A percentile compares a stretch with the other conserved stretches of the same genome.
Evolutionary conservation across 2,113 vertebrate genomes (phyloP).

Genomic region (Capricornis sumatraensis): DNA sequence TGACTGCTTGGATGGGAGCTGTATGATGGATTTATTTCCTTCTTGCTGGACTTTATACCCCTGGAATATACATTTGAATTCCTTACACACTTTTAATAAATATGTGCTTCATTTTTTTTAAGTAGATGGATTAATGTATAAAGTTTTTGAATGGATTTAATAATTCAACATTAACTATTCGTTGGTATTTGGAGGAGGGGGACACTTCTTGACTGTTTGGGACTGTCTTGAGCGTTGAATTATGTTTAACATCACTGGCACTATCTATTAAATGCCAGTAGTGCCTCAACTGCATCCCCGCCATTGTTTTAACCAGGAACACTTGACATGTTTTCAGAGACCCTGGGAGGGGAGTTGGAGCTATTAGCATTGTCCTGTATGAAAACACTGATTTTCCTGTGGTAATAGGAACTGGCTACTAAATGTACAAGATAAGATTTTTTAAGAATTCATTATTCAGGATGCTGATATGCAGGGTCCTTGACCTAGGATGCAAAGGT

Average conservation of each 20-base stretch:
- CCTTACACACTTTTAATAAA: slow-evolving; percentile 2
- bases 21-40: background rate
- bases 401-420: background rate
- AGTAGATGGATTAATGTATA: background rate
- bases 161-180: background rate
- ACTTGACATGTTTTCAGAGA: background rate
- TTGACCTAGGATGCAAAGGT: background rate
- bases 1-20: background rate
- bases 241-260: background rate
- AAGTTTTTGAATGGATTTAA: background rate
- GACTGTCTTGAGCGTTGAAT: background rate
- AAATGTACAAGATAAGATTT: background rate
- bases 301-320: background rate
- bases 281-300: background rate
- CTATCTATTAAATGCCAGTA: background rate
- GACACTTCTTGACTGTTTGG: background rate
- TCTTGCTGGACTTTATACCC: background rate
- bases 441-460: background rate
- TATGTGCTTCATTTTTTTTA: background rate
- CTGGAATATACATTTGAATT: background rate
- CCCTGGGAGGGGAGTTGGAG: background rate
- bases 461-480: background rate
- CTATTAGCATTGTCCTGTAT: background rate
- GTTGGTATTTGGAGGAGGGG: background rate
- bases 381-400: background rate